phyloP scores from a whole-genome alignment of 2,888 invertebrate genomes.

The Mimumesa dahlbomi region DNA sequence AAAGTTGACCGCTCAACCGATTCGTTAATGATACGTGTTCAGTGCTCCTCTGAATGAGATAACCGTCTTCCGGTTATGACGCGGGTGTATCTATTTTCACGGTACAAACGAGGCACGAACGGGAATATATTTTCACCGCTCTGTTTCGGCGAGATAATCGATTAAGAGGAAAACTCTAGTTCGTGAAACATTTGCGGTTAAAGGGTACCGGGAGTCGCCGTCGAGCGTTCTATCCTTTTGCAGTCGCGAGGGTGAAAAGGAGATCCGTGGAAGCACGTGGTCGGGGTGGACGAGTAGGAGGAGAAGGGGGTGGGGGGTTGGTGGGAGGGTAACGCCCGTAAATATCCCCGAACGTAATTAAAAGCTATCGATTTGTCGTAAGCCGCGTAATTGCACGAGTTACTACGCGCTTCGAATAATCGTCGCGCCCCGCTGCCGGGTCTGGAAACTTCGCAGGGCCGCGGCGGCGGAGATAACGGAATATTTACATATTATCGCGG shows the following conservation, averaged over 20 bases:
- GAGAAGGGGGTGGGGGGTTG: too few relatives aligned
- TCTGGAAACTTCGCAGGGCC: conserved; percentile 61
- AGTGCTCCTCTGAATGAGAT: too few relatives aligned
- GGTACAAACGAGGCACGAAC: too few relatives aligned
- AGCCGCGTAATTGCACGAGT: conserved; percentile 79
- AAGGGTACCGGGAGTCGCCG: not conserved
- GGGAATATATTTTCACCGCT: too few relatives aligned
- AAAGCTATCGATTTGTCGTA: conserved; percentile 79
- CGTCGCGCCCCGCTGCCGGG: conserved; percentile 53
- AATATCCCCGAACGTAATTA: conserved; percentile 76
- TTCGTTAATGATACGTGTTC: too few relatives aligned
- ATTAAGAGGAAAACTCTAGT: too few relatives aligned
- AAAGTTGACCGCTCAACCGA: not conserved
- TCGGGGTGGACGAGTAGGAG: conserved; percentile 16
- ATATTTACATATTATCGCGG: conserved; percentile 80
- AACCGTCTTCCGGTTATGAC: too few relatives aligned
- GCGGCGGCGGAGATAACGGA: conserved; percentile 73
- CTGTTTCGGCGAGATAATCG: too few relatives aligned
- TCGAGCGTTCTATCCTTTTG: too few relatives aligned
- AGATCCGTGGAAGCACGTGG: not conserved
- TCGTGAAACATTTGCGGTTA: too few relatives aligned
- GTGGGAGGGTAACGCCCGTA: conserved; percentile 52
- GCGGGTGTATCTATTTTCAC: too few relatives aligned
- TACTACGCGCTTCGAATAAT: conserved; percentile 78
- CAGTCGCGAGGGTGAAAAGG: not conserved